Percentiles rank a stretch among this genome's conserved stretches.
Conservation (phyloP, 1,140 invertebrate genomes). For the Oryzaephilus surinamensis region DNA sequence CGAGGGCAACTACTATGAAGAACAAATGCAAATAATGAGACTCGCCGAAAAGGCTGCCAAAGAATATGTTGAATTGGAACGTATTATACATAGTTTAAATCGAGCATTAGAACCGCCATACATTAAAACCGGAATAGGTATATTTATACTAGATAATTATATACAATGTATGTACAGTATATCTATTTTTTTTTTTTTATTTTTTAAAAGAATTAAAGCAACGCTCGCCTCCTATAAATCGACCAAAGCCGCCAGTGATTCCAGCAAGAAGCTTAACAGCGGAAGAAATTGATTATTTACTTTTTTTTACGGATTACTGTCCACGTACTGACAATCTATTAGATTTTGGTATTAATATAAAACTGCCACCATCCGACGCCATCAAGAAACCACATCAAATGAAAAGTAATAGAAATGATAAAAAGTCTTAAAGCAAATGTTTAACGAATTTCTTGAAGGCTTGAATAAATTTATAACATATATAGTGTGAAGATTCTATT, state of each 20-base stretch:
- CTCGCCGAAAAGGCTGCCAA: slow-evolving; percentile 46
- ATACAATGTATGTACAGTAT: not conserved
- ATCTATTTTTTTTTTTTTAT: slow-evolving; percentile 7
- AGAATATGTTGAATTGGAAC: slow-evolving; percentile 44
- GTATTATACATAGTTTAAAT: slow-evolving; percentile 41
- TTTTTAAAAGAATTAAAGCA: slow-evolving; percentile 22
- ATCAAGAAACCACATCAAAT: not conserved
- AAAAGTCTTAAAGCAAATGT: too few relatives aligned
- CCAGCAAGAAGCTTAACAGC: slow-evolving; percentile 20
- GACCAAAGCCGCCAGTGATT: slow-evolving; percentile 6
- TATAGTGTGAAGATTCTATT: too few relatives aligned
- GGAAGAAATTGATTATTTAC: slow-evolving; percentile 26
- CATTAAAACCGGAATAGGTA: slow-evolving; percentile 6
- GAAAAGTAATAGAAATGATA: too few relatives aligned
- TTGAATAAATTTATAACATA: too few relatives aligned
- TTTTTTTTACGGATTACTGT: slow-evolving; percentile 30
- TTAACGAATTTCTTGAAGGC: too few relatives aligned
- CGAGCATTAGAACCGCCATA: slow-evolving; percentile 41
- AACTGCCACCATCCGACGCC: not conserved
- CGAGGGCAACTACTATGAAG: slow-evolving; percentile 45
- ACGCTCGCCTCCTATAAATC: slow-evolving; percentile 22
- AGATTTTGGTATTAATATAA: slow-evolving; percentile 22
- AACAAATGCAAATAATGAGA: slow-evolving; percentile 45
- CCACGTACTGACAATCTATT: slow-evolving; percentile 17
- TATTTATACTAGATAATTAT: not conserved